These are phyloP conservation scores for Jordanella pulchra DNA, from an alignment of 2,797 vertebrate genomes.

Conservation along the genomic window DNA sequence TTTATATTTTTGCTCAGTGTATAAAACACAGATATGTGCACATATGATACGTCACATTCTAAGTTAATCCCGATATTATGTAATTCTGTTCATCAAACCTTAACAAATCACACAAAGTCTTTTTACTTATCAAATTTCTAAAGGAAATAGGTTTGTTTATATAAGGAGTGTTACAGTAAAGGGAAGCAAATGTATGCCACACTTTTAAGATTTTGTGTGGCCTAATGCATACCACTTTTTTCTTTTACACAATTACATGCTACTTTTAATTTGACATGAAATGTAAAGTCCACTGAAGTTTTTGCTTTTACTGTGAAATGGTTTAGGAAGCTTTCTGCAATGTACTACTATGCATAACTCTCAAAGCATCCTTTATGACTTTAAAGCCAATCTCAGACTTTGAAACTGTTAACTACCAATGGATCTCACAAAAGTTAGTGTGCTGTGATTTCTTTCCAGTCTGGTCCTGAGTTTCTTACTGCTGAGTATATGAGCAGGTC, in stretches of 20 bases:
- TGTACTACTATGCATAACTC: not conserved
- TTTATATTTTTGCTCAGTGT: no score
- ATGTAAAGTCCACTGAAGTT: not conserved
- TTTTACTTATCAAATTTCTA: not conserved
- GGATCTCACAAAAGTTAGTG: not conserved
- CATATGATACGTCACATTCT: no score
- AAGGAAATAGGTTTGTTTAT: not conserved
- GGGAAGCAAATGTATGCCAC: not conserved
- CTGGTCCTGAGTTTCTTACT: slow-evolving; percentile 7
- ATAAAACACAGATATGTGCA: no score
- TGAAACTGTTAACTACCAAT: not conserved
- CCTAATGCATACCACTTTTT: not conserved
- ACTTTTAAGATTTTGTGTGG: not conserved
- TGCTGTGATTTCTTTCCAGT: not conserved
- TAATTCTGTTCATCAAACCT: not conserved
- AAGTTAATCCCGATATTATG: no score
- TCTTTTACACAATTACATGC: not conserved
- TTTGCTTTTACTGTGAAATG: not conserved
- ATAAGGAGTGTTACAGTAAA: not conserved
- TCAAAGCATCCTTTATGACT: no score
- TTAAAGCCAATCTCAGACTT: not conserved
- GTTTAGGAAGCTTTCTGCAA: not conserved
- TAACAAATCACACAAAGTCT: not conserved
- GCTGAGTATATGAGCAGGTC: slow-evolving; percentile 42
- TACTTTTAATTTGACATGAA: not conserved